Evolutionary conservation across 2,888 invertebrate genomes (phyloP).

Genomic region (Nephrotoma appendiculata): DNA sequence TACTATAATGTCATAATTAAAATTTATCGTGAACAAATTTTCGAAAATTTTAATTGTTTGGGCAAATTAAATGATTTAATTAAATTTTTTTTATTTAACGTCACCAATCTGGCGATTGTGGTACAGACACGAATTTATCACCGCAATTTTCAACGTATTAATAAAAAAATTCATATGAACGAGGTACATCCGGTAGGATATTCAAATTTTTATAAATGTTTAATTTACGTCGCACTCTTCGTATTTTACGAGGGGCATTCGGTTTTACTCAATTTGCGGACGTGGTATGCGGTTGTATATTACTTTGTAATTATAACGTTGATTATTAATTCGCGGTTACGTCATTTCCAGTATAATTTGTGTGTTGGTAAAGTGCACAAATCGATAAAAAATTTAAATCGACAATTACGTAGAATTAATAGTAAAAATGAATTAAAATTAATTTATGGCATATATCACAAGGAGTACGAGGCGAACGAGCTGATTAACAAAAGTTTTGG

Average conservation of each 20-base stretch:
- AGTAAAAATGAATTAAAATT: not conserved
- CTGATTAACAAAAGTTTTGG: not conserved
- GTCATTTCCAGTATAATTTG: not conserved
- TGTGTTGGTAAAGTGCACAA: not conserved
- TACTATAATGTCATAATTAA: not conserved
- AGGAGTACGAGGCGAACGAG: not conserved
- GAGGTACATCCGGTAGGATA: not conserved
- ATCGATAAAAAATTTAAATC: not conserved
- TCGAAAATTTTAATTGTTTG: not conserved
- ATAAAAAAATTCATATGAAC: not conserved
- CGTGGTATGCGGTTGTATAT: not conserved
- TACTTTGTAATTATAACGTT: not conserved
- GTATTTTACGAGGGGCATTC: not conserved
- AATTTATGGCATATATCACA: not conserved
- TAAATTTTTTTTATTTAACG: not conserved
- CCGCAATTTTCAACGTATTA: not conserved
- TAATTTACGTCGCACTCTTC: not conserved
- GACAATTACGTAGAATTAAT: not conserved
- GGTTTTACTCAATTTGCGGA: not conserved
- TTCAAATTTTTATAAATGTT: not conserved
- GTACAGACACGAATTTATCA: not conserved
- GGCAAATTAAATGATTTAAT: not conserved
- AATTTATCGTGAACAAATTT: not conserved
- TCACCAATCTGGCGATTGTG: not conserved
- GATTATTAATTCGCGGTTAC: not conserved